Percentiles rank a stretch among this genome's conserved stretches.
Conservation (phyloP, 2,113 vertebrate genomes). For the Otocyon megalotis region DNA sequence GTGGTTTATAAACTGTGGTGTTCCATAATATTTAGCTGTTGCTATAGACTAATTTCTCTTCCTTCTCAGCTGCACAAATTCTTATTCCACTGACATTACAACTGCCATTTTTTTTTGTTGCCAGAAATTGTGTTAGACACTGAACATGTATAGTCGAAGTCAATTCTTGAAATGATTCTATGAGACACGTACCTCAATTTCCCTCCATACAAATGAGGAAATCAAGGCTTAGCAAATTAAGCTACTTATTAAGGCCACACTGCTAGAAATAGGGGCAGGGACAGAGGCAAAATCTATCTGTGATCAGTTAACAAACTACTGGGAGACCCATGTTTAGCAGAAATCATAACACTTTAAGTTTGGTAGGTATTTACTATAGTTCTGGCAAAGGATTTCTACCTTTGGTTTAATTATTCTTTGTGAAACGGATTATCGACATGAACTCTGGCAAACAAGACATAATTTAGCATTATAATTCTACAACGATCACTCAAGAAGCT, state of each 20-base stretch:
- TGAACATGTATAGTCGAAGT: neutral
- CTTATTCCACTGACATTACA: neutral
- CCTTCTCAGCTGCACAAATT: neutral
- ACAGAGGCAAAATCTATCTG: neutral
- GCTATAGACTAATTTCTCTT: neutral
- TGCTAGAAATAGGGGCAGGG: neutral
- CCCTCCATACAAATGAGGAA: neutral
- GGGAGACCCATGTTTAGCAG: neutral
- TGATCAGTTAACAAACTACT: slow-evolving; percentile 30
- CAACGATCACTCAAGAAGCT: neutral
- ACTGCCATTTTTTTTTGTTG: neutral
- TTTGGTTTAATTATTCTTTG: slow-evolving; percentile 6
- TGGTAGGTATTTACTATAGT: neutral
- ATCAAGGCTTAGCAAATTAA: neutral
- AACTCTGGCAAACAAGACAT: slow-evolving; percentile 31
- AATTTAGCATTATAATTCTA: neutral
- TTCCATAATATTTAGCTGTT: slow-evolving; percentile 27
- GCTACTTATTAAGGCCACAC: neutral
- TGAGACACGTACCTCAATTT: neutral
- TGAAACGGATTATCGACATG: neutral
- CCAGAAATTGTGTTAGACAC: slow-evolving; percentile 23
- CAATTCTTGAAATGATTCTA: neutral
- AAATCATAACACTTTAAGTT: slow-evolving; percentile 19
- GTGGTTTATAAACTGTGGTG: neutral
- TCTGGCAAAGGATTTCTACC: neutral